Evolutionary conservation across 2,888 invertebrate genomes (phyloP), one percentile per base, ranked within the genome.

Genomic region (Drosophila ustulata): DNA sequence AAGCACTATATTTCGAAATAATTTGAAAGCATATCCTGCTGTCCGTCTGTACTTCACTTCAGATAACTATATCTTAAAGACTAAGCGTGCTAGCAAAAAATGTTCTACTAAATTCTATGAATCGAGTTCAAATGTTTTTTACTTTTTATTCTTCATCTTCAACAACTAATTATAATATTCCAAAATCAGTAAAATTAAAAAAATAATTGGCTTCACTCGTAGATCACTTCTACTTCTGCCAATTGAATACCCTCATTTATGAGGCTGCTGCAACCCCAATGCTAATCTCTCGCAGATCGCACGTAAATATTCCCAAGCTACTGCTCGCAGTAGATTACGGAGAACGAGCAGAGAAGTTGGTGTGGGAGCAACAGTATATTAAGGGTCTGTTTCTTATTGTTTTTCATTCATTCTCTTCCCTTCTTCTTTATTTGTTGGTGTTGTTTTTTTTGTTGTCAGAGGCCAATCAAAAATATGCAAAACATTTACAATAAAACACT

Each of bases 381-480:
- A 9, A 41, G 41, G 41, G 41, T 53, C 53, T 30, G 41, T 45
- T 55, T 55, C 18, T 57, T 49, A 49, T 39, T 58, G 49, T 47
- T 47, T n/a, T 59, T 2, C 46, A 3, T 13, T 51, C n/a, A 5
- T 13, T 51, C n/a, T 32, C 9, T 23, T 3, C 28, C 37, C 56
- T 59, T 65, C 46, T 56, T 51, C 52, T 28, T 52, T 37, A 18
- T 18, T 18, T 61, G 68, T 63, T 76, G 7, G 37, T 61, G 68
- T 65, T 76, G 4, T 55, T 63, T 66, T 57, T 66, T 71, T 62
- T 43, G 58, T 58, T 62, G 34, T 34, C 32, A 28, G 59, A 50
- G 57, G 53, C 53, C 82, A 84, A 84, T 84, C 85, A 84, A 81
- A 82, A 89, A 83, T 89, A 82, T 82, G 82, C 88, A 81, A 82